Evolutionary conservation across 2,113 vertebrate species (phyloP).

Genomic region (Dipodomys stephensi): DNA sequence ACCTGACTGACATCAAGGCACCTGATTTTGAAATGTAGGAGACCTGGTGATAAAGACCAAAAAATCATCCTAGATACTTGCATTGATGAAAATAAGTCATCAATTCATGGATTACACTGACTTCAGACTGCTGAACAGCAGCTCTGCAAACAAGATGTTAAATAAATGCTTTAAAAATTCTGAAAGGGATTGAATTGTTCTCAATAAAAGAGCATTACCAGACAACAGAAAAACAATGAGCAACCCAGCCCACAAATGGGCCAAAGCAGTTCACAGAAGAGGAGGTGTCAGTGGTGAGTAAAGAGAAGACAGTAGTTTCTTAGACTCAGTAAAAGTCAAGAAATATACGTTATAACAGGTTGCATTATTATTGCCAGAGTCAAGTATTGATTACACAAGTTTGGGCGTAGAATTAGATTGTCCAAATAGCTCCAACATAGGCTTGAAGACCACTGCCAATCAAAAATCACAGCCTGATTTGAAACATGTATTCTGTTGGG

Average conservation of each 20-base stretch:
- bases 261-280: background rate
- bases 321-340: background rate
- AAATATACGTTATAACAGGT: background rate
- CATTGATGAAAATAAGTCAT: background rate
- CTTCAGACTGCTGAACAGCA: background rate
- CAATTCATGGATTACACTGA: background rate
- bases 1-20: background rate
- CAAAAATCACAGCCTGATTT: conserved; percentile 16
- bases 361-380: background rate
- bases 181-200: background rate
- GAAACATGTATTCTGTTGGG: background rate
- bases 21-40: background rate
- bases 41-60: background rate
- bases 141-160: background rate
- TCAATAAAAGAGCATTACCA: background rate
- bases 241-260: background rate
- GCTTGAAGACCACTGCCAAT: background rate
- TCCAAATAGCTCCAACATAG: background rate
- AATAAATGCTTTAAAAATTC: background rate
- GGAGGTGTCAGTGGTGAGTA: background rate
- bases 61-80: background rate
- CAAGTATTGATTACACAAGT: background rate
- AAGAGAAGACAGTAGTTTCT: background rate
- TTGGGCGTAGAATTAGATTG: background rate
- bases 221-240: background rate